phyloP scores from a whole-genome alignment of 23 tunicate species.

The Phallusia fumigata region DNA sequence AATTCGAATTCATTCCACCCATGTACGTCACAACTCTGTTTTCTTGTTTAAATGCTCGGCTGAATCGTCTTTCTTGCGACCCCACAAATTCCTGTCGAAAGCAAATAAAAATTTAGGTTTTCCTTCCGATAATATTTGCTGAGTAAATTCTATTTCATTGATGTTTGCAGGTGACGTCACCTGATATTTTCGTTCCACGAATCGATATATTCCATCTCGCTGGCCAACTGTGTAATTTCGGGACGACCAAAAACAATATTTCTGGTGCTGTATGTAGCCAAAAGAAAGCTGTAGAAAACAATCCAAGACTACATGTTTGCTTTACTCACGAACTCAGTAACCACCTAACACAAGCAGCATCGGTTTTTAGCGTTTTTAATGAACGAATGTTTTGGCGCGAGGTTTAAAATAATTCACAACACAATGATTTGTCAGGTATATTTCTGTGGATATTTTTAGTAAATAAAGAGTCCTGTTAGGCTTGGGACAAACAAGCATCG shows the following conservation, averaged over 20 bases:
- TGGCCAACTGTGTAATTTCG: neutral
- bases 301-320: neutral
- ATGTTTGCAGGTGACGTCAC: too few species aligned
- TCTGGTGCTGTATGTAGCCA: constrained; percentile 35
- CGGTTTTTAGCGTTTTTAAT: neutral
- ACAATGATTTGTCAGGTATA: too few species aligned
- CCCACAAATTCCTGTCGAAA: neutral
- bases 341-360: neutral
- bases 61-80: neutral
- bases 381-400: too few species aligned
- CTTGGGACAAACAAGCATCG: too few species aligned
- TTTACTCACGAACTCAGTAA: too few species aligned
- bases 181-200: neutral
- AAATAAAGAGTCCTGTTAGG: too few species aligned
- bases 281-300: constrained; percentile 43
- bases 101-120: neutral
- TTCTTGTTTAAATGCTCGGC: neutral
- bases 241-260: constrained; percentile 48
- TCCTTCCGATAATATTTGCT: too few species aligned
- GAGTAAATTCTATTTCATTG: too few species aligned
- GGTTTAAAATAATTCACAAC: too few species aligned
- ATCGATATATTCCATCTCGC: constrained; percentile 42
- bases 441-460: too few species aligned
- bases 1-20: too few species aligned
- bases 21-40: constrained; percentile 2